Conservation (phyloP, 2,888 invertebrate species). For the Volucella zonaria region DNA sequence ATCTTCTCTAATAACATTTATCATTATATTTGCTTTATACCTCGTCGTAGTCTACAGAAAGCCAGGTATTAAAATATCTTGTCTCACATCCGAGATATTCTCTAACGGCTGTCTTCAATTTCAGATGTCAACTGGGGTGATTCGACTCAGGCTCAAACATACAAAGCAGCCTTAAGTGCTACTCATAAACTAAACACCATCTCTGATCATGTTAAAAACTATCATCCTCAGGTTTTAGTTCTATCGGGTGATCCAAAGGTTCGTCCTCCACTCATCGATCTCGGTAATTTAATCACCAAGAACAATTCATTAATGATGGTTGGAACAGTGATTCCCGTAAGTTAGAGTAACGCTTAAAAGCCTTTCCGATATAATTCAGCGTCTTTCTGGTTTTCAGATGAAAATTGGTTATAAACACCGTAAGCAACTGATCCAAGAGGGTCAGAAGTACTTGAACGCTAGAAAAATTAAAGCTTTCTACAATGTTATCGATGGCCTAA, state of each 20-base stretch:
- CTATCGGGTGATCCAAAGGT: conserved; percentile 92
- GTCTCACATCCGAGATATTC: background rate
- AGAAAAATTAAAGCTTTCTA: conserved; percentile 96
- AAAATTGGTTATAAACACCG: conserved; percentile 87
- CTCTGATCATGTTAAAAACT: conserved; percentile 98
- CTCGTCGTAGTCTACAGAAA: conserved; percentile 96
- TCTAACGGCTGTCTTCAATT: background rate
- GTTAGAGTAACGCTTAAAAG: conserved; percentile 55
- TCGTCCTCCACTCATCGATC: conserved; percentile 94
- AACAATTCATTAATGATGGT: conserved; percentile 94
- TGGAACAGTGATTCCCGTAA: conserved; percentile 92
- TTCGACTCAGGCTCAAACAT: conserved; percentile 97
- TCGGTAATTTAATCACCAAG: conserved; percentile 95
- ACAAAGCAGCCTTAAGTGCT: conserved; percentile 94
- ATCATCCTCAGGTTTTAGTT: conserved; percentile 94
- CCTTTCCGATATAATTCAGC: background rate
- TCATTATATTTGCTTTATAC: conserved; percentile 93
- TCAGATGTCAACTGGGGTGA: conserved; percentile 98
- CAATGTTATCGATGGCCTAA: conserved; percentile 88
- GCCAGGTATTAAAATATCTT: conserved; percentile 86
- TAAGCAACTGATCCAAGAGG: conserved; percentile 85
- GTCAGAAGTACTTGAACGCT: conserved; percentile 91
- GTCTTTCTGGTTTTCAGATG: conserved; percentile 81
- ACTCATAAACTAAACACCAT: conserved; percentile 91
- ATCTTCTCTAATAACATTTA: conserved; percentile 95